These are phyloP conservation scores for Rapana venosa DNA, from an alignment of 2,888 invertebrate species.

Conservation along the genomic window DNA sequence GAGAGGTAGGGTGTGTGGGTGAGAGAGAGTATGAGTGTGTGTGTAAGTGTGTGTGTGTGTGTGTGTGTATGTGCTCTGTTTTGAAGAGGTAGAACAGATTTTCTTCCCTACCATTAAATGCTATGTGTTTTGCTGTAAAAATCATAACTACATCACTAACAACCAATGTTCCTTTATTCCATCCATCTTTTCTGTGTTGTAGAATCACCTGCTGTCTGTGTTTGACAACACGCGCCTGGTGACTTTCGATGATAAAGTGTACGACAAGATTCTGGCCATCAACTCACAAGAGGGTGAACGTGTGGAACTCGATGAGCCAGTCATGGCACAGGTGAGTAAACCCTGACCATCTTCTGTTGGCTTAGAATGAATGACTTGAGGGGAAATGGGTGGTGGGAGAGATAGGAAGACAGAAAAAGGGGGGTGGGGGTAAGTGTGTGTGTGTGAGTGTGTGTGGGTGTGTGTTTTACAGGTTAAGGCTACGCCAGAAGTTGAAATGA, in stretches of 20 bases:
- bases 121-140: neutral
- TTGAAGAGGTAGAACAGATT: neutral
- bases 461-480: too few relatives aligned
- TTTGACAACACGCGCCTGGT: constrained; percentile 95
- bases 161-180: neutral
- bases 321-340: constrained; percentile 79
- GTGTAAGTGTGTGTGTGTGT: neutral
- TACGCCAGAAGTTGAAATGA: too few relatives aligned
- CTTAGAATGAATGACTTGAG: neutral
- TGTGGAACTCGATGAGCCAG: constrained; percentile 88
- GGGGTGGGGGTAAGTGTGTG: neutral
- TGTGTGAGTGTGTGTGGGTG: neutral
- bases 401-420: neutral
- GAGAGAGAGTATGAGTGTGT: constrained; percentile 55
- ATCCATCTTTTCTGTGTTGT: constrained; percentile 73
- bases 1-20: too few relatives aligned
- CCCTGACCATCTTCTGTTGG: neutral
- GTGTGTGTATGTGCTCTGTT: neutral
- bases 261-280: constrained; percentile 95
- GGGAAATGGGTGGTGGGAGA: neutral
- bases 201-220: constrained; percentile 95
- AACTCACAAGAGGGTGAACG: constrained; percentile 95
- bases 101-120: neutral
- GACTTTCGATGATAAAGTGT: constrained; percentile 96
- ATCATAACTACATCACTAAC: neutral